Conservation (phyloP, 2,888 invertebrate species). For the Stenodema calcarata region DNA sequence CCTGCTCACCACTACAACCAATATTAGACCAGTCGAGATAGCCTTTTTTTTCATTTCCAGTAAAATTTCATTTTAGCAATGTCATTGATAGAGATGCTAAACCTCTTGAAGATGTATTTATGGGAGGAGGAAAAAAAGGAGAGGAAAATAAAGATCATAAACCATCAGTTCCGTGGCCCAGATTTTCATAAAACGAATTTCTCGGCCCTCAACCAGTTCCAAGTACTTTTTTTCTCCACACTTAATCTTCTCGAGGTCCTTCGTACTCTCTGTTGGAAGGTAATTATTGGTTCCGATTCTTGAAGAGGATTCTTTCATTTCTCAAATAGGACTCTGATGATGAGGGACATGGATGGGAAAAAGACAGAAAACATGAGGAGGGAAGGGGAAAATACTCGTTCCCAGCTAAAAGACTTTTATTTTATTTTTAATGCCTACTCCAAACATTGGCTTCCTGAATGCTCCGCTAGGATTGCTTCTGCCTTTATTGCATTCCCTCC, state of each 20-base stretch:
- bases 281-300: slow-evolving; percentile 1
- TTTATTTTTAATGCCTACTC: slow-evolving; percentile 30
- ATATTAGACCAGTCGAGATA: too few species aligned
- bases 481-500: slow-evolving; percentile 23
- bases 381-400: not conserved
- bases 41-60: not conserved
- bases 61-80: not conserved
- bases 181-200: not conserved
- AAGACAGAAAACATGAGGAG: not conserved
- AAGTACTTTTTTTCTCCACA: not conserved
- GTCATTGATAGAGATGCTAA: not conserved
- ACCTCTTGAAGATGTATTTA: not conserved
- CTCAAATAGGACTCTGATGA: not conserved
- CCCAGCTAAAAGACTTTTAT: not conserved
- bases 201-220: not conserved
- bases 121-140: not conserved
- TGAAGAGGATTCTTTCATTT: slow-evolving; percentile 4
- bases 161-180: not conserved
- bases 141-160: not conserved
- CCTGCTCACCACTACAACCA: too few species aligned
- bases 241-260: not conserved
- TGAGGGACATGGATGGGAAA: not conserved
- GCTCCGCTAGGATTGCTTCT: slow-evolving; percentile 24
- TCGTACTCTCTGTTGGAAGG: not conserved
- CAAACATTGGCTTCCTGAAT: slow-evolving; percentile 36